Percentiles rank a stretch among this genome's conserved stretches.
phyloP scores from a whole-genome alignment of 2,888 invertebrate genomes.

The Cerastis leucographa region DNA sequence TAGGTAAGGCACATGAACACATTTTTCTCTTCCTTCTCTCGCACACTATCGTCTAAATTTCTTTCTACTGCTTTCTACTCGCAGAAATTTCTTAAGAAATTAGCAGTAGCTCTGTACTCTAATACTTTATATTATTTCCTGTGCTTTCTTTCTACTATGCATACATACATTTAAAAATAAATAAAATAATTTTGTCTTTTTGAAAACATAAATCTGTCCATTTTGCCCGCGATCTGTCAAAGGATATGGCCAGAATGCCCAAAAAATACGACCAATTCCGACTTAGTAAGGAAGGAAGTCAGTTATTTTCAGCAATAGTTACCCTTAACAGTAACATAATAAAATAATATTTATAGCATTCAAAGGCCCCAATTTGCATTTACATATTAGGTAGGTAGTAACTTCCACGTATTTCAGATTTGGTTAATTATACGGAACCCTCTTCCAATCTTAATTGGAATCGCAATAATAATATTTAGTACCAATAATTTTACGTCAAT shows the following conservation, averaged over 20 bases:
- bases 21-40: no score
- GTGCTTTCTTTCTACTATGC: no score
- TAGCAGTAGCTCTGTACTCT: no score
- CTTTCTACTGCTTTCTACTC: no score
- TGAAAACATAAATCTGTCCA: background rate
- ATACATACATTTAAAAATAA: no score
- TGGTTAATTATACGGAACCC: constrained; percentile 34
- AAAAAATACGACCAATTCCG: background rate
- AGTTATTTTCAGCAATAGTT: background rate
- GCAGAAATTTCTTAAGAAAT: no score
- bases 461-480: constrained; percentile 57
- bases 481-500: constrained; percentile 51
- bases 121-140: no score
- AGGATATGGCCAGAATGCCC: background rate
- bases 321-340: constrained; percentile 7
- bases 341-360: constrained; percentile 19
- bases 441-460: constrained; percentile 58
- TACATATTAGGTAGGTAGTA: constrained; percentile 12
- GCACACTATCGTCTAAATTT: no score
- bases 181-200: no score
- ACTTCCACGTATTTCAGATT: constrained; percentile 23
- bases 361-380: constrained; percentile 23
- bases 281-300: background rate
- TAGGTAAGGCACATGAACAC: no score
- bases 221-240: background rate